Evolutionary conservation across 2,888 invertebrate genomes (phyloP).

Genomic region (Augochlorella aurata): DNA sequence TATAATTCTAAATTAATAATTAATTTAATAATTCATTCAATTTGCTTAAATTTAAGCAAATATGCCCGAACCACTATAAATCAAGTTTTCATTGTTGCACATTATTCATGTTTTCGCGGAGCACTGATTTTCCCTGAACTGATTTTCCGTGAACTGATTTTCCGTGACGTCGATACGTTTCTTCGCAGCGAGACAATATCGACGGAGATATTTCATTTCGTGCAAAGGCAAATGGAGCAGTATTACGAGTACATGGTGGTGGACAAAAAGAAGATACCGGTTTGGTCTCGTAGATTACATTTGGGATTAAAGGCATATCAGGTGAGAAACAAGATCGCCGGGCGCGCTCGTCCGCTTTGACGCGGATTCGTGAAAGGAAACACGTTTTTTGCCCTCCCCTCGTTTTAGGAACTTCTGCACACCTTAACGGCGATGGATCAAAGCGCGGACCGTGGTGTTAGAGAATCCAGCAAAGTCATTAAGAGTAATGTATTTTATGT

Average conservation of each 20-base stretch:
- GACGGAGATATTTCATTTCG: slow-evolving; percentile 95
- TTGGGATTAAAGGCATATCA: slow-evolving; percentile 89
- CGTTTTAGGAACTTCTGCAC: slow-evolving; percentile 90
- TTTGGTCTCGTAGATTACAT: slow-evolving; percentile 94
- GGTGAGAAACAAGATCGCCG: slow-evolving; percentile 68
- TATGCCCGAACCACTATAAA: too few relatives aligned
- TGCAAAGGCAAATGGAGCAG: slow-evolving; percentile 95
- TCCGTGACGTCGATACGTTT: slow-evolving; percentile 5
- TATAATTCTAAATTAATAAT: too few relatives aligned
- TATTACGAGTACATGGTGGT: slow-evolving; percentile 91
- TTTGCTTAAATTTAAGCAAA: too few relatives aligned
- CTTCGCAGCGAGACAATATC: slow-evolving; percentile 94
- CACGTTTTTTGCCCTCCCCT: neutral
- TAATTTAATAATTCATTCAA: too few relatives aligned
- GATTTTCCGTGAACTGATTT: neutral
- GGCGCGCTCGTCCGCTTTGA: neutral
- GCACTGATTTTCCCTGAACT: neutral
- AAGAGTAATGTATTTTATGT: slow-evolving; percentile 97
- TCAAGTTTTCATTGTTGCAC: neutral
- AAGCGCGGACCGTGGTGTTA: slow-evolving; percentile 87
- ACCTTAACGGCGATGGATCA: slow-evolving; percentile 93
- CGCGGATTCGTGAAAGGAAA: slow-evolving; percentile 14
- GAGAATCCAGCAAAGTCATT: slow-evolving; percentile 92
- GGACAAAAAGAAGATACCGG: slow-evolving; percentile 92
- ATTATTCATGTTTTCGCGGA: neutral